These are phyloP conservation scores for Zosterops lateralis DNA, from an alignment of 2,113 vertebrate genomes.

Conservation along the genomic window DNA sequence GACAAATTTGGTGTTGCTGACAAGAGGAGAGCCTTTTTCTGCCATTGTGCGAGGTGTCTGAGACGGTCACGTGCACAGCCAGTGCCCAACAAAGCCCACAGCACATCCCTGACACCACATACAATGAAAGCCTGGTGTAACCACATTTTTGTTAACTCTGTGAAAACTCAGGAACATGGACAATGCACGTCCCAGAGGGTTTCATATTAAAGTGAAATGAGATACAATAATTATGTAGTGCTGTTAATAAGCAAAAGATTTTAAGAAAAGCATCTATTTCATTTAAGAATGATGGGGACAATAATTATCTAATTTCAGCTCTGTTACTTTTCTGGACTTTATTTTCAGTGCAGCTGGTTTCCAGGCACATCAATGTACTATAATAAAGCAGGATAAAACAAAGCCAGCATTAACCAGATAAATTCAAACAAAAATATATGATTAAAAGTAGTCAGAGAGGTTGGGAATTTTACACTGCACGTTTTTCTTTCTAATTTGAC, in stretches of 20 bases:
- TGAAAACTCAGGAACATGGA: conserved; percentile 11
- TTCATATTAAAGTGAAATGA: neutral
- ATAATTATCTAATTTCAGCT: neutral
- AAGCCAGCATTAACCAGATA: neutral
- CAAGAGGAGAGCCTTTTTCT: conserved; percentile 42
- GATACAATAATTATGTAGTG: neutral
- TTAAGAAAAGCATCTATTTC: neutral
- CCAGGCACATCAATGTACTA: neutral
- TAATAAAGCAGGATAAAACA: neutral
- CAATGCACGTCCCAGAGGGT: neutral
- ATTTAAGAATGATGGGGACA: neutral
- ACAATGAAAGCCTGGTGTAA: conserved; percentile 48
- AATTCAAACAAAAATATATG: rapidly evolving
- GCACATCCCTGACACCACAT: neutral
- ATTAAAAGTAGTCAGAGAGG: neutral
- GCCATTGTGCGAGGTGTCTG: conserved; percentile 54
- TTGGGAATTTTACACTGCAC: neutral
- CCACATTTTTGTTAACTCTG: conserved; percentile 42
- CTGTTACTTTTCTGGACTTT: neutral
- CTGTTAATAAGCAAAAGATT: neutral
- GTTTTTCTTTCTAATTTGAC: neutral
- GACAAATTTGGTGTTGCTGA: conserved; percentile 28
- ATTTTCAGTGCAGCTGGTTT: neutral
- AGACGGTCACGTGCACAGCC: conserved; percentile 15
- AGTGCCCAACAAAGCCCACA: conserved; percentile 29